Evolutionary conservation across 2,797 vertebrate species (phyloP).

Genomic region (Megalops cyprinoides): DNA sequence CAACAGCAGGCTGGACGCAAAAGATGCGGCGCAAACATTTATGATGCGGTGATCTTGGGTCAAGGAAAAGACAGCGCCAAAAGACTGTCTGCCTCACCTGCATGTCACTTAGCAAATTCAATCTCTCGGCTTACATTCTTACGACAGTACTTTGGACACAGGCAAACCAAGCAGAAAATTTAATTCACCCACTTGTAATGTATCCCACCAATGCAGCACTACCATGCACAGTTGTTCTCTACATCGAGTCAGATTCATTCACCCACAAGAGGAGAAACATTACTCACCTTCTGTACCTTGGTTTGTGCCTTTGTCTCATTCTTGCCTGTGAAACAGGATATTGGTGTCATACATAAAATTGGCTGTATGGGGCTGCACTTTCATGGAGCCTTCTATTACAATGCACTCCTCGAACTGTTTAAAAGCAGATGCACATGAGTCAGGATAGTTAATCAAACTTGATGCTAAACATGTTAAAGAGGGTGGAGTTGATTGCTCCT

Average conservation of each 20-base stretch:
- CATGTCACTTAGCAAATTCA: too few species aligned
- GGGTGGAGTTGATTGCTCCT: neutral
- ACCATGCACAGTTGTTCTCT: too few species aligned
- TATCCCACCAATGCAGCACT: too few species aligned
- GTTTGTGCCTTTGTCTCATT: neutral
- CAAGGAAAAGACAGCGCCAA: neutral
- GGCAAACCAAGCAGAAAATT: too few species aligned
- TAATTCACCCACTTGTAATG: too few species aligned
- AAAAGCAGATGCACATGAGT: neutral
- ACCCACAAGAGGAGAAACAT: neutral
- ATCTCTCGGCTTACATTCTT: too few species aligned
- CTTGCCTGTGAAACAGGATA: slow-evolving; percentile 11
- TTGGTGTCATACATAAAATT: neutral
- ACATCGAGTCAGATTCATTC: neutral
- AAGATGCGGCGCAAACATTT: neutral
- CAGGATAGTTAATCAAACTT: neutral
- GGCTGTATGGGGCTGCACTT: neutral
- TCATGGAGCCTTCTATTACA: neutral
- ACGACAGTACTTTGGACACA: too few species aligned
- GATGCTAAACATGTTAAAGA: neutral
- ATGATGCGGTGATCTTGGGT: neutral
- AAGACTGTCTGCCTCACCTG: too few species aligned
- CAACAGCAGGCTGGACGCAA: slow-evolving; percentile 37
- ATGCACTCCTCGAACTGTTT: neutral
- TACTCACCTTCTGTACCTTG: slow-evolving; percentile 43